These are phyloP conservation scores for Chrysina gloriosa DNA, from an alignment of 2,888 invertebrate species.

Conservation along the genomic window DNA sequence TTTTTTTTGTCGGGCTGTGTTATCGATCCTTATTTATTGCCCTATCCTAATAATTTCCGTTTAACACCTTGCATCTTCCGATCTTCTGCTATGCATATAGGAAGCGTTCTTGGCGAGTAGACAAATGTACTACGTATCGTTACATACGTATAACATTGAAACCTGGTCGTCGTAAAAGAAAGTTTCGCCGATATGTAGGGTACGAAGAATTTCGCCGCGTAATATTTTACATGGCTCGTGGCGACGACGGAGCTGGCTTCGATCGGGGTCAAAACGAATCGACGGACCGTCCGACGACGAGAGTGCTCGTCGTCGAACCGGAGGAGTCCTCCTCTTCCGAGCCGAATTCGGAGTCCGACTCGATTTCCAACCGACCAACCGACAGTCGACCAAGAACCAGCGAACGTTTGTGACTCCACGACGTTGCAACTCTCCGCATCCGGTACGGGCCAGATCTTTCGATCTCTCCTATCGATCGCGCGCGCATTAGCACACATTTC, in stretches of 20 bases:
- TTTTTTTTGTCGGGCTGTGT: too few relatives aligned
- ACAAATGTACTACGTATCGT: too few relatives aligned
- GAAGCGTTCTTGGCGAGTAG: too few relatives aligned
- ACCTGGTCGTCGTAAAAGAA: conserved; percentile 44
- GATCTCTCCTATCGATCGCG: too few relatives aligned
- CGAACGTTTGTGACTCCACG: not conserved
- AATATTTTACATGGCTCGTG: conserved; percentile 27
- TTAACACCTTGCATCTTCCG: too few relatives aligned
- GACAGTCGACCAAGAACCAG: conserved; percentile 10
- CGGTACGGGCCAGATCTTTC: not conserved
- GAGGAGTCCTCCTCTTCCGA: too few relatives aligned
- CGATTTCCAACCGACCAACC: too few relatives aligned
- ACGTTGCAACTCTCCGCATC: not conserved
- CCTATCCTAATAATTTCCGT: too few relatives aligned
- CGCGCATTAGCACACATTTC: too few relatives aligned
- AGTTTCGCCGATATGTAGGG: conserved; percentile 46
- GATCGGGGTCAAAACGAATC: conserved; percentile 50
- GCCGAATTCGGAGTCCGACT: too few relatives aligned
- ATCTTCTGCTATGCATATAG: too few relatives aligned
- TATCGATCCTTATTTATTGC: too few relatives aligned
- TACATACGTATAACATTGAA: not conserved
- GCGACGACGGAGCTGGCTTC: conserved; percentile 15
- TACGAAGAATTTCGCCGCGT: conserved; percentile 39
- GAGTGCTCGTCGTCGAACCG: not conserved
- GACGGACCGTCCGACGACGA: conserved; percentile 6